Conservation (phyloP, 2,113 vertebrate genomes). For the Scolopax mira region DNA sequence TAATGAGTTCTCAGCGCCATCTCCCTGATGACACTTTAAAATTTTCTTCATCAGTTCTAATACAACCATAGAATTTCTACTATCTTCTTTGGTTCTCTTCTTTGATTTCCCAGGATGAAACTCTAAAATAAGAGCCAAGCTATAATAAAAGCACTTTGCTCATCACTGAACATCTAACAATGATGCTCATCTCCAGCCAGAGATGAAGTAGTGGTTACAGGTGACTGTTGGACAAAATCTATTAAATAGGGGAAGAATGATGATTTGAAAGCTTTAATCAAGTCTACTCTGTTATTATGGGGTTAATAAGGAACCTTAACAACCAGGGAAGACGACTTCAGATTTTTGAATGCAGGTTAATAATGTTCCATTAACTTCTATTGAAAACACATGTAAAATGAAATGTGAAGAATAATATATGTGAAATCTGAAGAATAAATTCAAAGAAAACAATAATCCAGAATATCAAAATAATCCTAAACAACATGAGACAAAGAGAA, state of each 20-base stretch:
- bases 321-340: background rate
- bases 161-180: background rate
- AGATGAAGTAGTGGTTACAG: background rate
- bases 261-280: background rate
- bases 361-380: background rate
- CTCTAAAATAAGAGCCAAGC: background rate
- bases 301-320: background rate
- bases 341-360: background rate
- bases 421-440: no score
- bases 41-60: background rate
- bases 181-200: background rate
- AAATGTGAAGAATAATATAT: background rate
- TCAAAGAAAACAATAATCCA: background rate
- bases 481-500: background rate
- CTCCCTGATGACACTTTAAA: background rate
- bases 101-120: background rate
- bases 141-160: background rate
- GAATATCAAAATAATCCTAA: background rate
- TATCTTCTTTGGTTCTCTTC: background rate
- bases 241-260: background rate
- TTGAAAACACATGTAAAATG: background rate
- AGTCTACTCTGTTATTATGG: background rate
- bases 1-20: background rate
- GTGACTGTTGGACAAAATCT: background rate
- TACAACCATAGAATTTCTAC: background rate